Conservation (phyloP, 2,888 invertebrate genomes). For the Apodemia duryi region DNA sequence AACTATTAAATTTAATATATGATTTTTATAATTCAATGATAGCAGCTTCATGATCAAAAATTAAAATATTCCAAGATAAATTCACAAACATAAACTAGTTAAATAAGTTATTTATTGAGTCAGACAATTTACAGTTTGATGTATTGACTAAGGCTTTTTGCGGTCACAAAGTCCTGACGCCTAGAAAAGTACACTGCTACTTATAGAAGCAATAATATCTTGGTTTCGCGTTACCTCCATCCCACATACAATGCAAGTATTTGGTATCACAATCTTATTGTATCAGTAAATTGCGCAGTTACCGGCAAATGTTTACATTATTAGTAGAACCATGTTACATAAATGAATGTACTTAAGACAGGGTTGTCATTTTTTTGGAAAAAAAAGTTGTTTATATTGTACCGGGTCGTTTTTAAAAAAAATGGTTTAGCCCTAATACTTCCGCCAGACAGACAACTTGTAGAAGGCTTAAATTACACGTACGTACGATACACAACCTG, state of each 20-base stretch:
- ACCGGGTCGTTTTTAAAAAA: no score
- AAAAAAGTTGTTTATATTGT: no score
- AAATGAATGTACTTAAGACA: conserved; percentile 7
- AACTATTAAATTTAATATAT: no score
- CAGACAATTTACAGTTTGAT: neutral
- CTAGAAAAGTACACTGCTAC: neutral
- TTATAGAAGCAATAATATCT: conserved; percentile 2
- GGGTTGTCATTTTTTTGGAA: neutral
- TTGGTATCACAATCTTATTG: conserved; percentile 14
- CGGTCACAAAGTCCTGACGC: neutral
- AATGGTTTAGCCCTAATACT: neutral
- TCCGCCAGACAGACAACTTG: no score
- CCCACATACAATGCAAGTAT: conserved; percentile 9
- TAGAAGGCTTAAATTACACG: no score
- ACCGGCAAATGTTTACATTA: conserved; percentile 7
- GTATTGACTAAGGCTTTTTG: neutral
- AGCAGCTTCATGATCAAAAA: no score
- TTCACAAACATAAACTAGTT: no score
- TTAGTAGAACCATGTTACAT: conserved; percentile 1
- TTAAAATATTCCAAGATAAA: no score
- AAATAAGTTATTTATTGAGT: neutral
- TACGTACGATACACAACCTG: no score
- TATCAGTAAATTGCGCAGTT: conserved; percentile 11
- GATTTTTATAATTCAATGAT: no score
- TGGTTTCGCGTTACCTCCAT: conserved; percentile 1